Percentiles rank a stretch among this genome's conserved stretches.
These are phyloP conservation scores for Tetramorium simillimum DNA, from an alignment of 1,140 invertebrate species.

Conservation along the genomic window DNA sequence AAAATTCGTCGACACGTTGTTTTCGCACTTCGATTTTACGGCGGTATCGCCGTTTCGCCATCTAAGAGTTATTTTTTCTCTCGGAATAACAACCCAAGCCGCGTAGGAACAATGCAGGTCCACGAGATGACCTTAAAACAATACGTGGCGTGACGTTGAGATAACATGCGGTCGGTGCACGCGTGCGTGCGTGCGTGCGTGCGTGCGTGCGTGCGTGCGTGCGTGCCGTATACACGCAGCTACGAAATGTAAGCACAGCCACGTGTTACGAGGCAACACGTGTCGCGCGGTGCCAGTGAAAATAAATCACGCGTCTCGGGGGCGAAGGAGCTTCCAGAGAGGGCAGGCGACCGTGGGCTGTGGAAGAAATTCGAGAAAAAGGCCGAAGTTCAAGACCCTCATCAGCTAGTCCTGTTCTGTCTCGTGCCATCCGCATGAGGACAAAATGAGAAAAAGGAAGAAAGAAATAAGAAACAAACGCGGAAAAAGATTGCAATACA, in stretches of 20 bases:
- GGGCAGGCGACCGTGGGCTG: neutral
- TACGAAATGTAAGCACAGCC: slow-evolving; percentile 74
- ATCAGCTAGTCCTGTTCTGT: slow-evolving; percentile 65
- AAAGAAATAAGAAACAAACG: neutral
- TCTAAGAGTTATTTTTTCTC: slow-evolving; percentile 50
- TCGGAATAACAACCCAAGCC: slow-evolving; percentile 44
- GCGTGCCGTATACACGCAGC: slow-evolving; percentile 25
- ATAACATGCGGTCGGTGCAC: slow-evolving; percentile 66
- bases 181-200: slow-evolving; percentile 61
- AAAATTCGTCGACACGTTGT: neutral
- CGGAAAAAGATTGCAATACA: neutral
- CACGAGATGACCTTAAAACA: slow-evolving; percentile 68
- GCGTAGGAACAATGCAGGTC: slow-evolving; percentile 5
- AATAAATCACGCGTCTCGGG: slow-evolving; percentile 73
- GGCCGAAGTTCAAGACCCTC: slow-evolving; percentile 68
- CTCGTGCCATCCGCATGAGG: slow-evolving; percentile 66
- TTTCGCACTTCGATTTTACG: slow-evolving; percentile 11
- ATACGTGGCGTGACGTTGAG: slow-evolving; percentile 62
- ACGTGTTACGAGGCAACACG: slow-evolving; percentile 76
- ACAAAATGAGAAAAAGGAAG: slow-evolving; percentile 47
- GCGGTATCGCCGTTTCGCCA: slow-evolving; percentile 29
- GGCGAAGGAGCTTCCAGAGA: slow-evolving; percentile 52
- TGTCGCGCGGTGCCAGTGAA: slow-evolving; percentile 77
- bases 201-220: slow-evolving; percentile 55
- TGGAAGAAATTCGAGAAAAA: slow-evolving; percentile 75